Evolutionary conservation across 2,888 invertebrate genomes (phyloP), one percentile per base, ranked within the genome.

Genomic region (Tipula lateralis): DNA sequence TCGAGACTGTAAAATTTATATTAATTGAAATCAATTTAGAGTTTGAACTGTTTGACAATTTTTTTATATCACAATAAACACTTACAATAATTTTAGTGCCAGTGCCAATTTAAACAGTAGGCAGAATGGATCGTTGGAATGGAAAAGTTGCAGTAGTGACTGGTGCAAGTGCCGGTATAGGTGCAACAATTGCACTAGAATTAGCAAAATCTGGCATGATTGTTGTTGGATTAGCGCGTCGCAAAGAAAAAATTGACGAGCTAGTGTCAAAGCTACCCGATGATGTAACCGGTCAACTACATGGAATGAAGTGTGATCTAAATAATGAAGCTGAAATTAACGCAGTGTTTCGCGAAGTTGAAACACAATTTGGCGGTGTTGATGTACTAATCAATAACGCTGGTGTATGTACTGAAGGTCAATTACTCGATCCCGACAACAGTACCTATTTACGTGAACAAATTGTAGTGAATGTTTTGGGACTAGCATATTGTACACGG

Each of bases 301-400:
- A 90, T 85, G 89, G 91, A 0, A 86, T 89, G 66, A 88, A 89
- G 86, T 92, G 93, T 86, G 93, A 93, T 87, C 88, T 93, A 0
- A 88, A 89, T 0, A 90, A 91, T 9, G 92, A 92, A 86, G 88
- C 90, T 0, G 91, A 93, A 4, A 92, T 94, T 34, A 91, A 66
- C 66, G 88, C 89, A 2, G 91, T 92, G 36, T 93, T 94, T 87
- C 87, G 89, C n/a, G 91, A 90, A 89, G 90, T 92, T 16, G 89
- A 91, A 50, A 86, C 88, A 6, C 88, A 90, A 1, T 86, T 91
- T 1, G 93, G 93, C 0, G 91, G 91, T 5, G 89, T 92, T 4
- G 91, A 92, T 87, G 90, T 93, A 0, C 88, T 93, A 83, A 87
- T 93, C 7, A 93, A 93, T 87, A 92, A 92, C 86, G 93, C 93